These are phyloP conservation scores for Pedionomus torquatus DNA, from an alignment of 2,113 vertebrate genomes.

Conservation along the genomic window DNA sequence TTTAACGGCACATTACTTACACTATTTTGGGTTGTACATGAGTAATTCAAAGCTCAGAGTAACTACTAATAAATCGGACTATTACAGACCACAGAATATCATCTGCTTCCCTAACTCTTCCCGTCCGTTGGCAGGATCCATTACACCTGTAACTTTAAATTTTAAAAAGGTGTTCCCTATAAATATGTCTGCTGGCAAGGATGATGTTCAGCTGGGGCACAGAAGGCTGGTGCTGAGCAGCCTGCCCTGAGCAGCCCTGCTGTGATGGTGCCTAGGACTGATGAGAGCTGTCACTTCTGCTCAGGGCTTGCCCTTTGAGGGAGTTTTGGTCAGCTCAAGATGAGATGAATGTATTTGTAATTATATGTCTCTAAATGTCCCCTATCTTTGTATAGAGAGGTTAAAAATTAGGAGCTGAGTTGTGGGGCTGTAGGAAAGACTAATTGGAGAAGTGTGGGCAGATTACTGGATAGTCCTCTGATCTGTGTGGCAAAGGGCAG, in stretches of 20 bases:
- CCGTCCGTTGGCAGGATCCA: background rate
- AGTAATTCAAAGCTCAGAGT: background rate
- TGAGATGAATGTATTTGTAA: background rate
- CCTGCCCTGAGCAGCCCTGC: background rate
- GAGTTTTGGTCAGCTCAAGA: background rate
- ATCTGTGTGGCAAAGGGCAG: accelerated
- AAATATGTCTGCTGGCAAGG: accelerated
- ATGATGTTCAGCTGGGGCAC: background rate
- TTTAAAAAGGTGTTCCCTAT: background rate
- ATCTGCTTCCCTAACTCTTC: background rate
- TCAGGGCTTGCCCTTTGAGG: background rate
- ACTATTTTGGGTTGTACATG: background rate
- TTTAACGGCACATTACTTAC: background rate
- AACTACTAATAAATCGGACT: background rate
- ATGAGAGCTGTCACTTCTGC: background rate
- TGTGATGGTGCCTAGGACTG: accelerated
- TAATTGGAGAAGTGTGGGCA: background rate
- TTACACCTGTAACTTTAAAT: background rate
- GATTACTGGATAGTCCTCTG: background rate
- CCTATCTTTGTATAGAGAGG: background rate
- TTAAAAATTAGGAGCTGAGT: background rate
- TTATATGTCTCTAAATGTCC: background rate
- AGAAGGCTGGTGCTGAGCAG: background rate
- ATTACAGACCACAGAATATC: background rate
- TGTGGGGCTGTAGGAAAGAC: background rate